Evolutionary conservation across 2,797 vertebrate genomes (phyloP).

Genomic region (Oreochromis grahami): DNA sequence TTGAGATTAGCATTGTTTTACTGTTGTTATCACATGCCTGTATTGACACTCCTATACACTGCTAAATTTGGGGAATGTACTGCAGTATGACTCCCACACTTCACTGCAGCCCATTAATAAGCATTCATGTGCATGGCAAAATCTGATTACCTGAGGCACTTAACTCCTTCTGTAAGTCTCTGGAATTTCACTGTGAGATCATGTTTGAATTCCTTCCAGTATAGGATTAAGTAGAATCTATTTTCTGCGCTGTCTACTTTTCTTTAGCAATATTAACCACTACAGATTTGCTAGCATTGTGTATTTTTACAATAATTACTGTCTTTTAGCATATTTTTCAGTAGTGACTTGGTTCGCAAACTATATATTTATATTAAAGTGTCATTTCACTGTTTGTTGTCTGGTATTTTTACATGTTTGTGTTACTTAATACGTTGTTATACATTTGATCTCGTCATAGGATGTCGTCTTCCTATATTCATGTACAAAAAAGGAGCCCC

Average conservation of each 20-base stretch:
- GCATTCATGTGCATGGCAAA: conserved; percentile 31
- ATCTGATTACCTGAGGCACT: conserved; percentile 53
- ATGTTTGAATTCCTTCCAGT: background rate
- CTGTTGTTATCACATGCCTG: conserved; percentile 27
- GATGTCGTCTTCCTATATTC: background rate
- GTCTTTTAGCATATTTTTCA: background rate
- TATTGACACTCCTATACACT: conserved; percentile 21
- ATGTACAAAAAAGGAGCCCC: background rate
- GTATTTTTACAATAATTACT: background rate
- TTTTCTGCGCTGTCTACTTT: background rate
- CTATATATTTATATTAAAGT: background rate
- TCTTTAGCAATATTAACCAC: background rate
- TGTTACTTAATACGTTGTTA: background rate
- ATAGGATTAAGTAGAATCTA: background rate
- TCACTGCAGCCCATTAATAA: conserved; percentile 38
- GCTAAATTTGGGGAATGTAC: conserved; percentile 54
- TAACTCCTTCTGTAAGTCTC: background rate
- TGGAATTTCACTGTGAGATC: conserved; percentile 26
- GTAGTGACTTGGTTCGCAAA: background rate
- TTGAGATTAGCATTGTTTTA: conserved; percentile 29
- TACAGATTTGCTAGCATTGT: background rate
- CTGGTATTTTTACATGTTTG: background rate
- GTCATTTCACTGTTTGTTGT: background rate
- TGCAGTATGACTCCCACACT: conserved; percentile 38
- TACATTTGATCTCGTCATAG: background rate